Evolutionary conservation across 64 coral and sea anemone species (phyloP), one percentile per base, ranked within the genome.

Genomic region (Dendronephthya gigantea): DNA sequence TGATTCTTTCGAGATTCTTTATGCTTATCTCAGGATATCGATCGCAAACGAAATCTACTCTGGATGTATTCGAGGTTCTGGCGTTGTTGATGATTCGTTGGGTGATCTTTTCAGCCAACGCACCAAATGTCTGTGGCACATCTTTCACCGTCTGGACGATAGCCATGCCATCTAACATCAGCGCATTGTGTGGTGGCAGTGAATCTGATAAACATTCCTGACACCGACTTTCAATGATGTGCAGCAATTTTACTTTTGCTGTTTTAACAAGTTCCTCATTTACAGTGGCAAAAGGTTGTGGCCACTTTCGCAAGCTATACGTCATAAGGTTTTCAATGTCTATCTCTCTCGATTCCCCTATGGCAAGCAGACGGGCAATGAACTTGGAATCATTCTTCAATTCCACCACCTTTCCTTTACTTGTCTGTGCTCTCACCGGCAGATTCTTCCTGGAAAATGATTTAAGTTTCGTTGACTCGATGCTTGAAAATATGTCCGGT

Each of bases 281-380:
- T 27, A 35, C 23, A 5, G 69, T 75, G 12, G 69, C 69, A 27
- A 75, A 75, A 7, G 69, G n/a, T 75, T 38, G 69, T 75, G 69
- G 69, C 14, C 14, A 75, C 30, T 75, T 75, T 35, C 69, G 69
- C 30, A 75, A 38, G 17, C 69, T 75, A 38, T 75, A 75, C 69
- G 3, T 75, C 69, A 75, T 75, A 35, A 75, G 35, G 30, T 75
- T 75, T 30, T 31, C 30, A 35, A 75, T 34, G 30, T 75, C 69
- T 22, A 75, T 75, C 34, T 75, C 69, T 75, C 69, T 75, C 35
- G 69, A 75, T 75, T 75, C 29, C 35, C 69, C 69, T 35, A 75
- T 75, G 30, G 69, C 69, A 75, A 75, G 6, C 11, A 75, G 35
- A 38, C 69, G 69, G 11, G 69, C 69, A 75, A 75, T 75, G 25